Percentiles rank a stretch among this genome's conserved stretches.
These are phyloP conservation scores for Carollia perspicillata DNA, from an alignment of 2,113 vertebrate species.

Conservation along the genomic window DNA sequence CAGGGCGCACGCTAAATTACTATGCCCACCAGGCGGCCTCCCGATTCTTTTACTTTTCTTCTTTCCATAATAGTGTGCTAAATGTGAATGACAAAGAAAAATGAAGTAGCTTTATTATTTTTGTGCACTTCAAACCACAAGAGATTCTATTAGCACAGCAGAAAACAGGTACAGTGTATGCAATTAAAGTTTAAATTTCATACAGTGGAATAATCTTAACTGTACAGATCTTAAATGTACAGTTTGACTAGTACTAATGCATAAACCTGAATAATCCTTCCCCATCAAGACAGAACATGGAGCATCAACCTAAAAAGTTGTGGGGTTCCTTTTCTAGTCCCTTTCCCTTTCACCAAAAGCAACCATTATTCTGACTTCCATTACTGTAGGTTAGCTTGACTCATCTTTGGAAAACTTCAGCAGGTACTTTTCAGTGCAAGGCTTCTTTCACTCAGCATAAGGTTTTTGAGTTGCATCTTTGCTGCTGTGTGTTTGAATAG, in stretches of 20 bases:
- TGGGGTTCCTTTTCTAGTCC: neutral
- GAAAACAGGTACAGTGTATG: neutral
- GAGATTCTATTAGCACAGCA: neutral
- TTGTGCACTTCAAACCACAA: neutral
- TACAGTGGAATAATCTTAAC: neutral
- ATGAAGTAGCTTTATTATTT: conserved; percentile 38
- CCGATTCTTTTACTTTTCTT: conserved; percentile 94
- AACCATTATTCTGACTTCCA: neutral
- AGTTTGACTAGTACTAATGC: neutral
- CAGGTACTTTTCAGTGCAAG: neutral
- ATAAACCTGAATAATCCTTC: neutral
- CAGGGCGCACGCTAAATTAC: conserved; percentile 92
- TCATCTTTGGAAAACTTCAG: neutral
- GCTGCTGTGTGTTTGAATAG: neutral
- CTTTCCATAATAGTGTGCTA: conserved; percentile 97
- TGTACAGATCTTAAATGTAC: neutral
- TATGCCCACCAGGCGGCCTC: conserved; percentile 92
- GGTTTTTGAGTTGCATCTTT: neutral
- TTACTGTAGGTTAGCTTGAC: neutral
- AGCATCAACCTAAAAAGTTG: neutral
- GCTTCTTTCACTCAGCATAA: neutral
- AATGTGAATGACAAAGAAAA: conserved; percentile 66
- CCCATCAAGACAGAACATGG: neutral
- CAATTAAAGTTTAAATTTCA: neutral
- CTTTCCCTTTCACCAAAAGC: neutral